Base-by-base conservation (phyloP, 1,140 invertebrate species). In the Drosophila willistoni region DNA sequence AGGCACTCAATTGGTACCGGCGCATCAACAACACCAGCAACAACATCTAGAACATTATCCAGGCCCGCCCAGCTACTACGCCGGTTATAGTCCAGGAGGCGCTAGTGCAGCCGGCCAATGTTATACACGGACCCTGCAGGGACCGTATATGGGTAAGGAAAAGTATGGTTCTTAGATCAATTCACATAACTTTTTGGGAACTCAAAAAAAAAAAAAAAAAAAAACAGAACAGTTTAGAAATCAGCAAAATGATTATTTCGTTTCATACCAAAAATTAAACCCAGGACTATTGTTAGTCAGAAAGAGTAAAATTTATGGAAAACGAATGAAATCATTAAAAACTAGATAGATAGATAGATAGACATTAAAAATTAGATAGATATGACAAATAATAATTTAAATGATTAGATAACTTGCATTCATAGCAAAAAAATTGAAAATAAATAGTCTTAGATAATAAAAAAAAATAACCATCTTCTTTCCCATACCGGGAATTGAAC, bases 401-500 rank as follows among this genome's bases (percentile, higher is more conserved):
- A 25, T 25, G 22, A 25, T 25, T 25, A 25, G 2, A 25, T 25
- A 25, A 25, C 2, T 25, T 25, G 22, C 22, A 25, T 3, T 25
- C 22, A 22, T 25, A 25, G 3, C 0, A 3, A 47, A 19, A 2
- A 47, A 47, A 47, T 19, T 17, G 12, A 47, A 47, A 47, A 47
- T 2, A 47, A 19, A 47, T 25, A 2, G 22, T 25, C 22, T 3
- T 4, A 25, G 22, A 25, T 4, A 19, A 44, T 17, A 44, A 17
- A 19, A 17, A 47, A 47, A 9, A 9, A 19, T 3, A 7, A 14
- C 2, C 0, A 51, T 33, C 17, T 33, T 34, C 13, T 75, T 75
- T 76, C 73, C 74, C 66, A 70, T 77, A 76, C 73, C 95, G 95
- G 95, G 95, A 96, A 96, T 96, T 95, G 95, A 96, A 96, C 95